These are phyloP conservation scores for Steinernema feltiae DNA, from an alignment of 1,140 invertebrate species.

Conservation along the genomic window DNA sequence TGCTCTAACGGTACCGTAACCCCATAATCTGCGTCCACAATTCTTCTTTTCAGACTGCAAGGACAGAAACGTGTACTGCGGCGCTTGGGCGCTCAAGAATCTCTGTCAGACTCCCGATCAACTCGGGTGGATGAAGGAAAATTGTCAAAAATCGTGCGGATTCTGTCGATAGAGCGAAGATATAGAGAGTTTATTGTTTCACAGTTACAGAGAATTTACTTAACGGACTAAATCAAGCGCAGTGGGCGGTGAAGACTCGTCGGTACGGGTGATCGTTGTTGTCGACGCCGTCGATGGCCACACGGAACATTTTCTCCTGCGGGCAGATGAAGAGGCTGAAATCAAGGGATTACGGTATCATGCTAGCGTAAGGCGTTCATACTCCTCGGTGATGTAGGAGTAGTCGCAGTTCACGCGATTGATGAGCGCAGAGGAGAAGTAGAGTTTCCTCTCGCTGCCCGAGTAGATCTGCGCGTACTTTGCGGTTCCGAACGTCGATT, in stretches of 20 bases:
- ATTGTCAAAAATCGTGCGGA: constrained; percentile 42
- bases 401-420: constrained; percentile 24
- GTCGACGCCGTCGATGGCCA: not conserved
- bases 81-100: constrained; percentile 41
- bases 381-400: constrained; percentile 23
- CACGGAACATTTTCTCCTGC: not conserved
- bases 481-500: constrained; percentile 8
- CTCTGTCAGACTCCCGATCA: constrained; percentile 27
- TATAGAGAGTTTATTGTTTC: too few relatives aligned
- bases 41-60: constrained; percentile 22
- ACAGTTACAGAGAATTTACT: not conserved
- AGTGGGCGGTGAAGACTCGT: not conserved
- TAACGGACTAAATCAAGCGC: not conserved
- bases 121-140: constrained; percentile 30
- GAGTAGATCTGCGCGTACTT: constrained; percentile 30
- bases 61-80: constrained; percentile 51
- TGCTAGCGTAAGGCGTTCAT: not conserved
- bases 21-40: not conserved
- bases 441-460: constrained; percentile 17
- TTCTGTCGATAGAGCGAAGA: constrained; percentile 36
- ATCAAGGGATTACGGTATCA: not conserved
- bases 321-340: not conserved
- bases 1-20: constrained; percentile 25
- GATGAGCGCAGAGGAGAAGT: constrained; percentile 29
- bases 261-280: not conserved